phyloP scores from a whole-genome alignment of 2,888 invertebrate genomes.

The Tipula helvola region DNA sequence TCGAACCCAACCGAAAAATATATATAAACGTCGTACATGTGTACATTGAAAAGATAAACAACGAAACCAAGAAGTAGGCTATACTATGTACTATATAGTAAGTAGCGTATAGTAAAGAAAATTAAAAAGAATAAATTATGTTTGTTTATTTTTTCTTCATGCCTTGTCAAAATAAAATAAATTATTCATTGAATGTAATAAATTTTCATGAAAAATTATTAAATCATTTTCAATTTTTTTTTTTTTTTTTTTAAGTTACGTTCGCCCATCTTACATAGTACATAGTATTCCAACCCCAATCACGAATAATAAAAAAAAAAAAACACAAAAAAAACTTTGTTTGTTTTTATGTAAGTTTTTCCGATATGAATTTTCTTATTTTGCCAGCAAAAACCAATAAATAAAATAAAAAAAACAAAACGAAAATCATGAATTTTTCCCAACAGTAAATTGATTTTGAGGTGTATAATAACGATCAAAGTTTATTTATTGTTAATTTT shows the following conservation, averaged over 20 bases:
- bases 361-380: slow-evolving; percentile 4
- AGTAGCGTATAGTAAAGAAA: neutral
- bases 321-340: neutral
- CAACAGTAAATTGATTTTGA: neutral
- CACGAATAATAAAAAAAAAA: neutral
- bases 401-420: neutral
- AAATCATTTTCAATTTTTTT: neutral
- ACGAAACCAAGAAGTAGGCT: neutral
- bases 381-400: neutral
- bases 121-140: neutral
- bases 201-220: slow-evolving; percentile 4
- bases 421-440: neutral
- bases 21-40: neutral
- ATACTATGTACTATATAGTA: neutral
- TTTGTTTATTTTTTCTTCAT: neutral
- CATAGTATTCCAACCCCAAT: neutral
- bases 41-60: neutral
- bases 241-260: neutral
- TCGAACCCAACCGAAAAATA: neutral
- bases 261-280: neutral
- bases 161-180: slow-evolving; percentile 4
- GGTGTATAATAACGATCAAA: neutral
- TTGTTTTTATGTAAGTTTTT: neutral
- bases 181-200: slow-evolving; percentile 4
- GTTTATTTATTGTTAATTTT: neutral